These are phyloP conservation scores for Yasuhikotakia modesta DNA, from an alignment of 2,797 vertebrate genomes.

Conservation along the genomic window DNA sequence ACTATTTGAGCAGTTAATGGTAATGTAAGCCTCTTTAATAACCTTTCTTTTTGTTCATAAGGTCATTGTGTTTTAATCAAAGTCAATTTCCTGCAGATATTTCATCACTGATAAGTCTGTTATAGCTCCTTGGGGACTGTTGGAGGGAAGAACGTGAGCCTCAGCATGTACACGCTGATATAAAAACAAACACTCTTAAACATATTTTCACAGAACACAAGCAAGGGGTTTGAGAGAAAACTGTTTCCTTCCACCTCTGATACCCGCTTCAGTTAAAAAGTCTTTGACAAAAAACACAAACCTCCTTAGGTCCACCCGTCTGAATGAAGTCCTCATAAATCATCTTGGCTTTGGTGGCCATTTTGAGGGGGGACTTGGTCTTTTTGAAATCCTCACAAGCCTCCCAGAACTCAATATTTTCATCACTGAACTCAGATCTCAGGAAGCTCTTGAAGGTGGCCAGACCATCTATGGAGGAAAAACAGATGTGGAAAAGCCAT, in stretches of 20 bases:
- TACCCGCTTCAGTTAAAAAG: neutral
- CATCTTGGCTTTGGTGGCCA: slow-evolving; percentile 86
- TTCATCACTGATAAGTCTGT: neutral
- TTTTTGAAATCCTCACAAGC: slow-evolving; percentile 95
- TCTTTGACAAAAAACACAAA: slow-evolving; percentile 66
- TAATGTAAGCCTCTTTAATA: neutral
- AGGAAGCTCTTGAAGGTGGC: slow-evolving; percentile 88
- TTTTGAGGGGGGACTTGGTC: slow-evolving; percentile 83
- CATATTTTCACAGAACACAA: slow-evolving; percentile 27
- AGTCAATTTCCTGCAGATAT: slow-evolving; percentile 4
- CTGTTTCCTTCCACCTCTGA: neutral
- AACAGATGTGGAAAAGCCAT: slow-evolving; percentile 23
- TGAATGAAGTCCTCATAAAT: slow-evolving; percentile 97
- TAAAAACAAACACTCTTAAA: slow-evolving; percentile 33
- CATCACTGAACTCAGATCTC: slow-evolving; percentile 95
- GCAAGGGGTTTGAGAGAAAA: neutral
- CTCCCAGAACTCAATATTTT: slow-evolving; percentile 94
- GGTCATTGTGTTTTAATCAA: neutral
- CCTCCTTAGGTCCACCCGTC: slow-evolving; percentile 92
- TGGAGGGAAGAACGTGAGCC: neutral
- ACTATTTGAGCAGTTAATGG: no score
- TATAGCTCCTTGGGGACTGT: neutral
- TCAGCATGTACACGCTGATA: slow-evolving; percentile 6
- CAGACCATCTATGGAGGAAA: slow-evolving; percentile 80
- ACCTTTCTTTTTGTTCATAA: neutral